phyloP scores from a whole-genome alignment of 1,140 invertebrate genomes.

The Drosophila auraria region DNA sequence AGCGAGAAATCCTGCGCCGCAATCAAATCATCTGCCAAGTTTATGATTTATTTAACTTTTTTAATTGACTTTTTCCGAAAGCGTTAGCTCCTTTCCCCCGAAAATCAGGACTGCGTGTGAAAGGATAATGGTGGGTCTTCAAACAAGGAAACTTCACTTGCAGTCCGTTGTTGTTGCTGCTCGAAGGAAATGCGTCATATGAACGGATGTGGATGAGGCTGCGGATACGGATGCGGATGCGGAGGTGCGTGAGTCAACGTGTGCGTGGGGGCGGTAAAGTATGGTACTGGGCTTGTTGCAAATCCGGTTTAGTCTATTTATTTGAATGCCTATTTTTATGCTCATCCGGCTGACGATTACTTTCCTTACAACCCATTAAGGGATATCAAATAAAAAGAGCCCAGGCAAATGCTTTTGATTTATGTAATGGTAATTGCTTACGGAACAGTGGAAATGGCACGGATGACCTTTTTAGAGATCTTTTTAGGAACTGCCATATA shows the following conservation, averaged over 20 bases:
- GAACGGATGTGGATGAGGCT: slow-evolving; percentile 54
- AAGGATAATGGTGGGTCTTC: slow-evolving; percentile 82
- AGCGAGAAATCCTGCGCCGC: slow-evolving; percentile 72
- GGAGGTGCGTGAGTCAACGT: slow-evolving; percentile 49
- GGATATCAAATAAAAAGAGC: slow-evolving; percentile 34
- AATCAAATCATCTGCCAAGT: slow-evolving; percentile 84
- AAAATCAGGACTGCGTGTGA: slow-evolving; percentile 71
- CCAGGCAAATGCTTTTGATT: slow-evolving; percentile 58
- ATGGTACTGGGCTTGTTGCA: slow-evolving; percentile 54
- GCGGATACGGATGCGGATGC: slow-evolving; percentile 31
- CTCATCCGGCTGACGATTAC: slow-evolving; percentile 64
- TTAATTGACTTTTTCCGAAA: slow-evolving; percentile 85
- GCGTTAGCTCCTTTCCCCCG: slow-evolving; percentile 31
- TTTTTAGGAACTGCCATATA: neutral
- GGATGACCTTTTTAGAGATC: neutral
- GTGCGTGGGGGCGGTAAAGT: slow-evolving; percentile 23
- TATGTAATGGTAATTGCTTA: slow-evolving; percentile 68
- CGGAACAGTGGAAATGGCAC: slow-evolving; percentile 5
- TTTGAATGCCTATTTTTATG: slow-evolving; percentile 80
- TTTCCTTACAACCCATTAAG: slow-evolving; percentile 27
- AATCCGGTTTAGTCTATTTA: slow-evolving; percentile 80
- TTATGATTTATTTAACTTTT: slow-evolving; percentile 85
- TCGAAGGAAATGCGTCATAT: slow-evolving; percentile 69
- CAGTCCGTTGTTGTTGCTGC: slow-evolving; percentile 38
- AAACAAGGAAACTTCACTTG: slow-evolving; percentile 71